Percentiles rank a stretch among this genome's conserved stretches.
Conservation (phyloP, 2,797 vertebrate species). For the Melanotaenia trifasciata region DNA sequence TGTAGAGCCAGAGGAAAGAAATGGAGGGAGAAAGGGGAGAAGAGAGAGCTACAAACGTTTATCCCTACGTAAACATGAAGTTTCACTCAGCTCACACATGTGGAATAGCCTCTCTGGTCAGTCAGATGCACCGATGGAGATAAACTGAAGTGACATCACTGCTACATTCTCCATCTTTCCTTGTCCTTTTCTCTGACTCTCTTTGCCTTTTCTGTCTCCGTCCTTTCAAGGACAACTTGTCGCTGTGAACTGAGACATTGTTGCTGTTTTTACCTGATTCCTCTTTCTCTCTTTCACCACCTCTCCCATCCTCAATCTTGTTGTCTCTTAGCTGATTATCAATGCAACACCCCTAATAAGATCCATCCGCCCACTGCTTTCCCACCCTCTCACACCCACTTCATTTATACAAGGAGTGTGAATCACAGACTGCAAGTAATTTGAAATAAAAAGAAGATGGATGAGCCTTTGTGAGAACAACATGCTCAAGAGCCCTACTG, state of each 20-base stretch:
- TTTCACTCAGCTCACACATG: slow-evolving; percentile 76
- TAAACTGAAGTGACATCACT: slow-evolving; percentile 74
- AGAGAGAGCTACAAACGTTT: slow-evolving; percentile 49
- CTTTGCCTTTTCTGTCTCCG: slow-evolving; percentile 33
- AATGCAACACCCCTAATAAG: slow-evolving; percentile 79
- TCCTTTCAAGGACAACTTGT: slow-evolving; percentile 62
- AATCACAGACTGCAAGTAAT: slow-evolving; percentile 72
- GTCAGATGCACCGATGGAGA: slow-evolving; percentile 63
- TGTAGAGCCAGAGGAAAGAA: slow-evolving; percentile 43
- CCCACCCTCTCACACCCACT: slow-evolving; percentile 62
- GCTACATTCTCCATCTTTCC: slow-evolving; percentile 47
- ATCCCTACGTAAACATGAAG: slow-evolving; percentile 71
- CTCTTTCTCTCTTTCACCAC: slow-evolving; percentile 17
- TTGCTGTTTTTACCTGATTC: slow-evolving; percentile 36
- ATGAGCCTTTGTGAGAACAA: slow-evolving; percentile 67
- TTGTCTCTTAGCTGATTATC: slow-evolving; percentile 70
- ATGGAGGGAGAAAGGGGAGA: slow-evolving; percentile 20
- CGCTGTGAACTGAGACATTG: slow-evolving; percentile 52
- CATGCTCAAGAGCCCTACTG: slow-evolving; percentile 52
- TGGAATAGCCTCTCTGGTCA: slow-evolving; percentile 57
- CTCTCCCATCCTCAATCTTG: slow-evolving; percentile 28
- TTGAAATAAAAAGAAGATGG: slow-evolving; percentile 78
- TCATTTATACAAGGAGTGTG: slow-evolving; percentile 69
- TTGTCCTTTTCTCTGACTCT: slow-evolving; percentile 18
- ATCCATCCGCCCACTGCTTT: slow-evolving; percentile 60